A percentile compares a stretch with the other conserved stretches of the same genome.
These are phyloP conservation scores for Accipiter virgatus DNA, from an alignment of 2,113 vertebrate species.

Conservation along the genomic window DNA sequence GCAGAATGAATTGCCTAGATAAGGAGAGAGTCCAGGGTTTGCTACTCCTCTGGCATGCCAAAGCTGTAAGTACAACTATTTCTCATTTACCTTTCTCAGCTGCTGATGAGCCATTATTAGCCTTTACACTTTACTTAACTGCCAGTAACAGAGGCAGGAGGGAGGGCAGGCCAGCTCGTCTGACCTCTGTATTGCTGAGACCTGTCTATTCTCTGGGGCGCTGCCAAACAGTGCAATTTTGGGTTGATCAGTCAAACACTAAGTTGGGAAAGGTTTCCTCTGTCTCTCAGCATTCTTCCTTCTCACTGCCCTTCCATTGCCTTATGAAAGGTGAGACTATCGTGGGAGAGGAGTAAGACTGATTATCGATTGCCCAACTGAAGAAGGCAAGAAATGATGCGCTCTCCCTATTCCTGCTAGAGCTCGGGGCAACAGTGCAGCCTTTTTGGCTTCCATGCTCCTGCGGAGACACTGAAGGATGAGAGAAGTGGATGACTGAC, in stretches of 20 bases:
- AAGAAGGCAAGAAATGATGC: neutral
- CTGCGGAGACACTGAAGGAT: neutral
- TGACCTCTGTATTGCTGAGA: neutral
- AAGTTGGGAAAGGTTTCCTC: neutral
- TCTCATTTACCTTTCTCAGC: neutral
- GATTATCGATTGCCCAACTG: neutral
- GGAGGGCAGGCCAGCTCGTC: neutral
- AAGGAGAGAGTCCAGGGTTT: neutral
- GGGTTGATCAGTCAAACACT: neutral
- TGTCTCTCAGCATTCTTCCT: neutral
- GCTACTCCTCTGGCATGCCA: neutral
- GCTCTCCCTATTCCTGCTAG: neutral
- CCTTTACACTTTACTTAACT: neutral
- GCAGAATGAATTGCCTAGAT: neutral
- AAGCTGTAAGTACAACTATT: neutral
- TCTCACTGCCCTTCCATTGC: neutral
- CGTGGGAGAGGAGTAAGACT: neutral
- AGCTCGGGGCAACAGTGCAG: neutral
- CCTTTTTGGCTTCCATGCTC: neutral
- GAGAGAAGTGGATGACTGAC: too few relatives aligned
- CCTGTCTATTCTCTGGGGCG: rapidly evolving
- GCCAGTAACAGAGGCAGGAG: neutral
- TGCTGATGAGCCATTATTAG: neutral
- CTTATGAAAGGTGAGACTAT: neutral
- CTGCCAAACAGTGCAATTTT: neutral